phyloP scores from a whole-genome alignment of 2,113 vertebrate species.

The Chloropsis cyanopogon region DNA sequence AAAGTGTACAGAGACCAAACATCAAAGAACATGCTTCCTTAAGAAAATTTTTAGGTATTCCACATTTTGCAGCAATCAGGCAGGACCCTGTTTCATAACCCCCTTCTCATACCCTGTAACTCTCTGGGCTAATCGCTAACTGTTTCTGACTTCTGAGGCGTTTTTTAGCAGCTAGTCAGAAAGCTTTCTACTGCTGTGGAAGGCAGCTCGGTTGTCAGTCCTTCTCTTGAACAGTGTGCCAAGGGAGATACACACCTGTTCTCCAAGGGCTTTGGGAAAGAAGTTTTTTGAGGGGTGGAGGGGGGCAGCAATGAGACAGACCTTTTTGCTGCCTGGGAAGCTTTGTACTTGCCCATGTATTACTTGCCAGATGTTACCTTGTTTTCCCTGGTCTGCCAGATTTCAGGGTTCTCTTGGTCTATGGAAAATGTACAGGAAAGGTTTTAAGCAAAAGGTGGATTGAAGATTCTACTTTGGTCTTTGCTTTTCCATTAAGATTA shows the following conservation, averaged over 20 bases:
- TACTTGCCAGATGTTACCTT: background rate
- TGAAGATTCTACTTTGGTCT: background rate
- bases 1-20: background rate
- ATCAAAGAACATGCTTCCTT: background rate
- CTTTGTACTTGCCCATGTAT: fast-evolving
- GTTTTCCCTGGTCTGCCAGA: background rate
- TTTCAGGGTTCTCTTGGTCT: background rate
- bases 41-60: background rate
- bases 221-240: background rate
- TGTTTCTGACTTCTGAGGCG: background rate
- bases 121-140: background rate
- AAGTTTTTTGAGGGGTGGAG: background rate
- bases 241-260: background rate
- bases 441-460: background rate
- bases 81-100: background rate
- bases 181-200: background rate
- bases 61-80: background rate
- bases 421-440: fast-evolving
- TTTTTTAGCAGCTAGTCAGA: background rate
- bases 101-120: background rate
- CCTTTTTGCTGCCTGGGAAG: background rate
- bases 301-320: background rate
- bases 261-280: background rate
- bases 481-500: background rate
- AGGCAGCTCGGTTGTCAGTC: background rate